phyloP scores from a whole-genome alignment of 1,140 invertebrate genomes.

The Schlechtendalia chinensis region DNA sequence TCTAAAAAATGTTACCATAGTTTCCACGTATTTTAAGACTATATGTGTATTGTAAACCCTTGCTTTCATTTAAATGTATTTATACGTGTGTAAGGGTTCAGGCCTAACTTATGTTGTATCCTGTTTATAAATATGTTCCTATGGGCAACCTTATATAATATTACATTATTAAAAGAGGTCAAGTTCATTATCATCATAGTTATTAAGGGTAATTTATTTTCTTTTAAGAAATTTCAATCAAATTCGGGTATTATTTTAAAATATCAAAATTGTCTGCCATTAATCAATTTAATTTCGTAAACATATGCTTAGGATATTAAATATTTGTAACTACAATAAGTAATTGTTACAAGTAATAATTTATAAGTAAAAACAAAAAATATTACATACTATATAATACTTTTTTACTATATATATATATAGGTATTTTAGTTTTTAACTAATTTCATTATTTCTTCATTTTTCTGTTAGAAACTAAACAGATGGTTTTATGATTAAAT shows the following conservation, averaged over 20 bases:
- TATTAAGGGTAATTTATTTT: background rate
- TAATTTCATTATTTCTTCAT: too few species aligned
- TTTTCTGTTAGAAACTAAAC: too few species aligned
- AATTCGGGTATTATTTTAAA: too few species aligned
- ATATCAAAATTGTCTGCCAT: background rate
- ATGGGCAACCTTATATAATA: slow-evolving; percentile 42
- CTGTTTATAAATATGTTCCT: slow-evolving; percentile 38
- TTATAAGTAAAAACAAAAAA: too few species aligned
- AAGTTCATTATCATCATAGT: slow-evolving; percentile 32
- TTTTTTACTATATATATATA: too few species aligned
- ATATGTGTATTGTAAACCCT: background rate
- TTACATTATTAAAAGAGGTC: slow-evolving; percentile 20
- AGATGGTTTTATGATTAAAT: too few species aligned
- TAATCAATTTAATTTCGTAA: background rate
- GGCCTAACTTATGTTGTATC: slow-evolving; percentile 6
- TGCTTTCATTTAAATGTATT: background rate
- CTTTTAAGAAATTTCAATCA: background rate
- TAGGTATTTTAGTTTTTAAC: too few species aligned
- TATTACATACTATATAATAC: too few species aligned
- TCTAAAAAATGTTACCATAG: slow-evolving; percentile 40
- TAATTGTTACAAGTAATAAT: too few species aligned
- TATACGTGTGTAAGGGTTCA: background rate
- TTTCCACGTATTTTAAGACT: slow-evolving; percentile 5
- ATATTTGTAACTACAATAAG: too few species aligned
- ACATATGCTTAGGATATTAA: background rate